Conservation (phyloP, 1,140 invertebrate species). For the Eubasilissa regina region DNA sequence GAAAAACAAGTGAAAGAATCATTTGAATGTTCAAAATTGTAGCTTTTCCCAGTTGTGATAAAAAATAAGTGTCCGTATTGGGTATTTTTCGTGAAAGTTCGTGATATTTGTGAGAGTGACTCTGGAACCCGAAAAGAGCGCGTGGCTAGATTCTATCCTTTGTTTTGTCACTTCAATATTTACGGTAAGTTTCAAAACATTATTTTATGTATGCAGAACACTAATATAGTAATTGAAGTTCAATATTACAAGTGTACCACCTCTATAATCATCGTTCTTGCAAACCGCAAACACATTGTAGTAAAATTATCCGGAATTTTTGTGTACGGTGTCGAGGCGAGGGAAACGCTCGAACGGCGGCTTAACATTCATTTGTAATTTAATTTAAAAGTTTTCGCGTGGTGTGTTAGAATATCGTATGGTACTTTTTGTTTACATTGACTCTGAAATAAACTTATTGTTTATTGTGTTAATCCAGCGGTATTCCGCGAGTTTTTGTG, state of each 20-base stretch:
- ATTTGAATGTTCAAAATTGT: constrained; percentile 1
- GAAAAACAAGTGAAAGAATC: constrained; percentile 43
- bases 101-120: constrained; percentile 52
- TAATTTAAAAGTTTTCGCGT: constrained; percentile 39
- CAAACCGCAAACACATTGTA: constrained; percentile 48
- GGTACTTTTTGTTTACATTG: constrained; percentile 38
- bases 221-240: constrained; percentile 2
- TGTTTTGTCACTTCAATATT: constrained; percentile 51
- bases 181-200: constrained; percentile 52
- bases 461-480: constrained; percentile 14
- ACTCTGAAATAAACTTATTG: constrained; percentile 34
- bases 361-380: constrained; percentile 40
- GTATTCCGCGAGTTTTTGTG: constrained; percentile 15
- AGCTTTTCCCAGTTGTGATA: constrained; percentile 32
- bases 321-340: constrained; percentile 44
- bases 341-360: constrained; percentile 27
- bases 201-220: constrained; percentile 13
- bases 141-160: constrained; percentile 53
- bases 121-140: constrained; percentile 51
- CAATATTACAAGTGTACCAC: neutral
- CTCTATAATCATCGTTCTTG: constrained; percentile 47
- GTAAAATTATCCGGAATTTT: constrained; percentile 47
- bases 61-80: constrained; percentile 37
- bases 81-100: constrained; percentile 51
- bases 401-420: constrained; percentile 27